Conservation (phyloP, 2,888 invertebrate genomes). For the Drosophila limbata region DNA sequence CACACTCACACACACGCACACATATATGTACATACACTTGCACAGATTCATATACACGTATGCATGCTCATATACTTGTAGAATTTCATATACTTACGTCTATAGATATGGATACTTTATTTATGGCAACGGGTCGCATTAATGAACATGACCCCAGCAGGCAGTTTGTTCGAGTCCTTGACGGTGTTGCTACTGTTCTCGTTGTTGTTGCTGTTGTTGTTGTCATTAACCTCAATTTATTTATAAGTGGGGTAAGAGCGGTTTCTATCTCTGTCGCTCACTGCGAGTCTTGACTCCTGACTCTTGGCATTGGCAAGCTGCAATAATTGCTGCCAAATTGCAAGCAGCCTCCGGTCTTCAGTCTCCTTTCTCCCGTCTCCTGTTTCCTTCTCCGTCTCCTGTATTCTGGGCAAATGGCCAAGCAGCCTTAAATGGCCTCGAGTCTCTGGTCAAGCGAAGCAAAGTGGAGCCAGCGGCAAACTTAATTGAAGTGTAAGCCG, state of each 20-base stretch:
- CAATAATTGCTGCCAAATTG: conserved; percentile 81
- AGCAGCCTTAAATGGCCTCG: conserved; percentile 33
- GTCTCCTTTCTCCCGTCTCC: not conserved
- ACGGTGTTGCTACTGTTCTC: conserved; percentile 8
- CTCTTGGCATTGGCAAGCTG: conserved; percentile 71
- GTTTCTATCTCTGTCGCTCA: conserved; percentile 21
- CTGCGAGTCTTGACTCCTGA: conserved; percentile 49
- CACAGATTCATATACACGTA: conserved; percentile 6
- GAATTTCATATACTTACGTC: conserved; percentile 37
- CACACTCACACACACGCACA: conserved; percentile 10
- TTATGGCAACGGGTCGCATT: conserved; percentile 53
- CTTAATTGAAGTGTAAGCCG: conserved; percentile 78
- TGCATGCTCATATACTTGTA: conserved; percentile 4
- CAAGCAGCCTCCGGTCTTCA: conserved; percentile 40
- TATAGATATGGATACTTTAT: conserved; percentile 60
- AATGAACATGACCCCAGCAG: conserved; percentile 52
- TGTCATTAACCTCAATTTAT: conserved; percentile 71
- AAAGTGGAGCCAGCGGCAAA: conserved; percentile 23
- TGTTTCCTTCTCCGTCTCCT: not conserved
- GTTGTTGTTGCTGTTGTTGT: conserved; percentile 20
- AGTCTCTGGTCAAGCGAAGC: conserved; percentile 35
- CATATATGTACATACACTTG: conserved; percentile 1
- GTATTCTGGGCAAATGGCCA: conserved; percentile 58
- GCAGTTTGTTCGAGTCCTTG: conserved; percentile 33
- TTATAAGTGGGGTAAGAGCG: conserved; percentile 45